A percentile compares a stretch with the other conserved stretches of the same genome.
These are phyloP conservation scores for Cyphomyrmex costatus DNA, from an alignment of 1,140 invertebrate species.

Conservation along the genomic window DNA sequence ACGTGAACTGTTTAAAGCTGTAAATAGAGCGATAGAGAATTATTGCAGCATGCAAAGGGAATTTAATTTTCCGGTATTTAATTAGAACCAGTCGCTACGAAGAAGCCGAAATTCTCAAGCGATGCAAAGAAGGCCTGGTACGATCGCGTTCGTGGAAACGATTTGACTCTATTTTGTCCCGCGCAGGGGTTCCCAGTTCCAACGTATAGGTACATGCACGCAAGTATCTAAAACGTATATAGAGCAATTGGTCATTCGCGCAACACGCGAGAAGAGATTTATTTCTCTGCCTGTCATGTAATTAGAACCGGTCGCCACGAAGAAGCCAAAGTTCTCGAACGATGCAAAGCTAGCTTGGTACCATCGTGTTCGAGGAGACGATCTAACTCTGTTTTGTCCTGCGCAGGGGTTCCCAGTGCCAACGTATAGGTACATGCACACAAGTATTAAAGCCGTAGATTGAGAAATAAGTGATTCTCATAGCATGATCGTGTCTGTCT, in stretches of 20 bases:
- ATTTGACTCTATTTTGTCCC: conserved; percentile 85
- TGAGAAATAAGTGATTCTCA: conserved; percentile 66
- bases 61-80: not conserved
- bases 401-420: conserved; percentile 92
- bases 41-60: not conserved
- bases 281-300: conserved; percentile 22
- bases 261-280: not conserved
- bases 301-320: conserved; percentile 89
- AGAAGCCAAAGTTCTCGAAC: conserved; percentile 88
- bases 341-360: conserved; percentile 85
- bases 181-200: conserved; percentile 92
- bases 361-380: conserved; percentile 76
- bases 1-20: too few relatives aligned
- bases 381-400: conserved; percentile 85
- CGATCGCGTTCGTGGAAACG: conserved; percentile 75
- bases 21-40: not conserved
- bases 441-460: conserved; percentile 21
- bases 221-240: not conserved
- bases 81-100: not conserved
- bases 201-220: conserved; percentile 84
- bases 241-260: not conserved
- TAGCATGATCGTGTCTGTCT: conserved; percentile 67
- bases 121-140: conserved; percentile 85
- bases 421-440: conserved; percentile 83
- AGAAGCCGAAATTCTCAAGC: conserved; percentile 87